phyloP scores from a whole-genome alignment of 2,888 invertebrate species.

The Conus canariensis region DNA sequence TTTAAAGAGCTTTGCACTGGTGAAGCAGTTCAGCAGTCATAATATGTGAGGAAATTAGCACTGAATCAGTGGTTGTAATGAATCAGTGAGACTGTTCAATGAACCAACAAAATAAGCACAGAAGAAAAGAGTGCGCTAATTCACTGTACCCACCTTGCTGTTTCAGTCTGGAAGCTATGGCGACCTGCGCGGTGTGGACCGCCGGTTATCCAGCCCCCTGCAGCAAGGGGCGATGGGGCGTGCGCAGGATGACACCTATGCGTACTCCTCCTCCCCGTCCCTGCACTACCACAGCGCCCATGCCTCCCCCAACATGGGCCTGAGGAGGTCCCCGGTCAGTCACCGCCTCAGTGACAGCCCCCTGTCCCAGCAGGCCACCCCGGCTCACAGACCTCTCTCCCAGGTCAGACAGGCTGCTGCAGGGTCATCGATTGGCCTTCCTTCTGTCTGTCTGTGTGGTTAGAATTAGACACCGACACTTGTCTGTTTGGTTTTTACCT shows the following conservation, averaged over 20 bases:
- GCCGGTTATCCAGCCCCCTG: conserved; percentile 61
- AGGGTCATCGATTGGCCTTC: too few species aligned
- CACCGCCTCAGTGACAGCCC: conserved; percentile 37
- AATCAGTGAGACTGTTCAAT: too few species aligned
- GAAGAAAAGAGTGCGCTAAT: too few species aligned
- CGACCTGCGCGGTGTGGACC: conserved; percentile 58
- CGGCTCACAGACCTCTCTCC: conserved; percentile 24
- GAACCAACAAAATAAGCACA: too few species aligned
- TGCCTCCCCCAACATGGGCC: conserved; percentile 44
- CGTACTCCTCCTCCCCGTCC: conserved; percentile 64
- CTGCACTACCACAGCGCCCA: conserved; percentile 45
- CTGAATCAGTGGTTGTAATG: too few species aligned
- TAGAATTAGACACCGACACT: too few species aligned
- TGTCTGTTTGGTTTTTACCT: too few species aligned
- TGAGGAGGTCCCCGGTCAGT: conserved; percentile 10
- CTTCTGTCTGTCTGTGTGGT: too few species aligned
- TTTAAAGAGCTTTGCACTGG: too few species aligned
- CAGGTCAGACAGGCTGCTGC: conserved; percentile 5
- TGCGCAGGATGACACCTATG: conserved; percentile 66
- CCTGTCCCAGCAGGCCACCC: neutral
- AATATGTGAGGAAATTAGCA: too few species aligned
- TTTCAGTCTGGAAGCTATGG: conserved; percentile 60
- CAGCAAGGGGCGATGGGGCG: conserved; percentile 44
- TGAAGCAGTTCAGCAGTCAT: too few species aligned
- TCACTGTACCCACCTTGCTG: neutral